Base-by-base conservation (phyloP, 2,113 vertebrate genomes). In the Zosterops pallidus region DNA sequence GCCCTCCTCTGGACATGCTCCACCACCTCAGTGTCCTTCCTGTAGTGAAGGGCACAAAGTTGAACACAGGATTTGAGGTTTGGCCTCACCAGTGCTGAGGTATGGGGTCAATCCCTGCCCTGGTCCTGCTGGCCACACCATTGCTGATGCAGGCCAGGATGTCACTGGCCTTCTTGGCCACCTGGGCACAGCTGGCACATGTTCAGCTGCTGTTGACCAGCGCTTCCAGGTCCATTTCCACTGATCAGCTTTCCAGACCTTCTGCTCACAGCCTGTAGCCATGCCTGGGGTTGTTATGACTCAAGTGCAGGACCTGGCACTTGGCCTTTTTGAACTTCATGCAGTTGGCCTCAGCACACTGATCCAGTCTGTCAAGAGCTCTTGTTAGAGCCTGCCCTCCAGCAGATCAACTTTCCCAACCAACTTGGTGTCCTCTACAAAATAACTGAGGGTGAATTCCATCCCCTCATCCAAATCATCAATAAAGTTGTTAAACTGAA, bases 221-320 rank as follows among this genome's bases (percentile, higher is more conserved):
- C 31, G 26, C 4, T 4, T 4, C 7, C 20, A 39, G 31, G 14
- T 31, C 21, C 8, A 56, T 86, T 28, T 56, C 39, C 4, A 4
- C 12, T 1, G 3, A 6, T 1, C 1, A 11, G 5, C 11, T 60
- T 49, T 49, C 17, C 20, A 71, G 17, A 2, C 6, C 4, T 21
- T 42, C 42, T 64, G 5, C 7, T 11, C 9, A 9, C 29, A 42
- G 31, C 17, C 41, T 56, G 35, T 25, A 18, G 9, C 5, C 2
- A 11, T 72, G 12, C 4, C 10, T 19, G 14, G 28, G 23, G 6
- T n/a, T 83, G 35, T 23, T 47, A 15, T 24, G 42, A 28, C 42
- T 8, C 11, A 69, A 26, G 24, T 39, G 17, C 13, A 64, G 23
- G 24, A 76, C 14, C 41, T 39, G 16, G 20, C 3, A 52, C 41